Evolutionary conservation across 1,140 invertebrate genomes (phyloP).

Genomic region (Neodiprion fabricii): DNA sequence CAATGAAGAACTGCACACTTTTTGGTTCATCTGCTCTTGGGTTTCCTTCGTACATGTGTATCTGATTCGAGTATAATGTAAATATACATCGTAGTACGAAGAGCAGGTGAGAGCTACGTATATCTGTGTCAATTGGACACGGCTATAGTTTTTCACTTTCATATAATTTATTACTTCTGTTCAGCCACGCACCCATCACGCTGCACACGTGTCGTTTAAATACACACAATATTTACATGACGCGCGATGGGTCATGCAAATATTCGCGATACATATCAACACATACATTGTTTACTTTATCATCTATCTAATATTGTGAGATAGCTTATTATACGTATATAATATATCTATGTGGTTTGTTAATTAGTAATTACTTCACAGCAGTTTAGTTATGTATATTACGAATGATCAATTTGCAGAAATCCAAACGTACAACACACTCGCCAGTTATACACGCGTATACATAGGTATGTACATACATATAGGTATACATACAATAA

Average conservation of each 20-base stretch:
- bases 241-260: not conserved
- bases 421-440: conserved; percentile 2
- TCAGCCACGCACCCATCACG: too few species aligned
- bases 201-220: too few species aligned
- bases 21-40: too few species aligned
- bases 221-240: not conserved
- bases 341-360: not conserved
- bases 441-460: conserved; percentile 4
- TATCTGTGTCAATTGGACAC: too few species aligned
- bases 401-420: not conserved
- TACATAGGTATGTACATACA: not conserved
- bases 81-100: too few species aligned
- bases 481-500: too few species aligned
- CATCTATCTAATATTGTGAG: not conserved
- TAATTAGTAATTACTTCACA: conserved; percentile 1
- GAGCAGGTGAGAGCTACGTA: too few species aligned
- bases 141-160: too few species aligned
- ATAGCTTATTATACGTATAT: not conserved
- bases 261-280: not conserved
- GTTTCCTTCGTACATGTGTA: too few species aligned
- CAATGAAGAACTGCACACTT: too few species aligned
- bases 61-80: too few species aligned
- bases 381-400: conserved; percentile 1
- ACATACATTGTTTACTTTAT: not conserved
- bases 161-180: too few species aligned